These are phyloP conservation scores for Oegoconia quadripuncta DNA, from an alignment of 2,888 invertebrate genomes.

Conservation along the genomic window DNA sequence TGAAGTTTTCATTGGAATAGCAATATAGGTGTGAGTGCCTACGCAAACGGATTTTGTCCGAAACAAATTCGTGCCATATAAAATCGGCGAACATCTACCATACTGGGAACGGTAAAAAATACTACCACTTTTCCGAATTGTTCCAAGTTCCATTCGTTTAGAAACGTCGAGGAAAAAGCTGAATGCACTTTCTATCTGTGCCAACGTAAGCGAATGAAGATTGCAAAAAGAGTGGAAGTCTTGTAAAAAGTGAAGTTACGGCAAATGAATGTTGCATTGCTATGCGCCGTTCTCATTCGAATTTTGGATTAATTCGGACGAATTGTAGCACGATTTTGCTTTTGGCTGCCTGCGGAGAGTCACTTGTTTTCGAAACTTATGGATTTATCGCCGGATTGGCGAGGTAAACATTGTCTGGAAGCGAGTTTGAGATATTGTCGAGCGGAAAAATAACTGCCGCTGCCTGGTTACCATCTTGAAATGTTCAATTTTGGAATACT, in stretches of 20 bases:
- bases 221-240: slow-evolving; percentile 21
- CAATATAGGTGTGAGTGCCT: no score
- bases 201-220: slow-evolving; percentile 23
- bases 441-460: no score
- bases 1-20: no score
- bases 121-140: neutral
- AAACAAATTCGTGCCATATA: no score
- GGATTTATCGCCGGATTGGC: neutral
- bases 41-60: no score
- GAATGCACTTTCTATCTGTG: slow-evolving; percentile 20
- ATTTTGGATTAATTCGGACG: neutral
- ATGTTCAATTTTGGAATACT: no score
- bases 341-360: neutral
- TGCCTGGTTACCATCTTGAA: no score
- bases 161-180: slow-evolving; percentile 7
- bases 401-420: no score
- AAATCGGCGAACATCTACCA: neutral
- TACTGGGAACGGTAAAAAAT: neutral
- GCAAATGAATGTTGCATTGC: slow-evolving; percentile 3
- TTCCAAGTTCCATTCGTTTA: slow-evolving; percentile 12
- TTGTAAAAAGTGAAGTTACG: slow-evolving; percentile 4
- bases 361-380: neutral
- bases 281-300: neutral
- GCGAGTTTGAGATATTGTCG: no score
- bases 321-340: neutral